Base-by-base conservation (phyloP, 2,888 invertebrate genomes). In the Cactoblastis cactorum region DNA sequence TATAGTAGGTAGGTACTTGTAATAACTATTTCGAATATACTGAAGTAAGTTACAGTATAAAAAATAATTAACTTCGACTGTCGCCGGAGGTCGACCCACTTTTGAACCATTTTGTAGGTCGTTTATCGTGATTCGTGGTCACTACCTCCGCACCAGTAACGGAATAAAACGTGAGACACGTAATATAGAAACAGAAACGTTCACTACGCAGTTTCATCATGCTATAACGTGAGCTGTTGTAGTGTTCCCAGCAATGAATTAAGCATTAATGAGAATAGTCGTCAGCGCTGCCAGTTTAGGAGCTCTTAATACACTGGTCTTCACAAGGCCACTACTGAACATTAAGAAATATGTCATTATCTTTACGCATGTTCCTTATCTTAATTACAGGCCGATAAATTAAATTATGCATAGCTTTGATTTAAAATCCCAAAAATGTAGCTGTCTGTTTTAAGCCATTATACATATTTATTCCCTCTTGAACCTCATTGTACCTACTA, bases 81-180 rank as follows among this genome's bases (percentile, higher is more conserved):
- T 61, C 65, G 67, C 63, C 63, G 62, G 63, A 73, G 71, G 69
- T 69, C 77, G 83, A 76, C 84, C 83, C 75, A 83, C 75, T 83
- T 84, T 74, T 69, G 43, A 68, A 70, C 62, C 71, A 71, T 74
- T 82, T 81, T 78, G 77, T 84, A 77, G 83, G 82, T 83, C 82
- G 74, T 74, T 74, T 71, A 75, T 76, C 75, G 53, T 39, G 49
- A 54, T 49, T 34, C 51, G 81, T 74, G 72, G 76, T 74, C 77
- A 75, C 74, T 79, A 76, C 76, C 74, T 71, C 65, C 58, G 60
- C 34, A 24, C 47, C 35, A 46, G 19, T 14, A 43, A 43, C 43
- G 17, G 28, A 24, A 28, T 14, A 28, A 14, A 5, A 43, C 11
- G 15, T 22, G 39, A 43, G 43, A 32, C 15, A 43, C 8, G 28